Evolutionary conservation across 2,113 vertebrate species (phyloP).

Genomic region (Psittacula cyanocephala): DNA sequence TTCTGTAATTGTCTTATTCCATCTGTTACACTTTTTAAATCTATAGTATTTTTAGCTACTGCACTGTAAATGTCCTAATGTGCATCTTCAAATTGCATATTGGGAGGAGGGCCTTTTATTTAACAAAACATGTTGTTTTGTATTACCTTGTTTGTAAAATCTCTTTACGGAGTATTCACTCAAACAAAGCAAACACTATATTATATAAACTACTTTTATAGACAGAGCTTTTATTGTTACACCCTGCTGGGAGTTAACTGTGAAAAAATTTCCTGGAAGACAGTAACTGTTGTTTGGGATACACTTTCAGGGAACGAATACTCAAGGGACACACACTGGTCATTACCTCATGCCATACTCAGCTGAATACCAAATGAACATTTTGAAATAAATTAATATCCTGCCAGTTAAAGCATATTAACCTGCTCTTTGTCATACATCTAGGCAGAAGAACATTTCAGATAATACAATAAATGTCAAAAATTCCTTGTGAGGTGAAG

Average conservation of each 20-base stretch:
- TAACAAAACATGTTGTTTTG: background rate
- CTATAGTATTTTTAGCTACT: background rate
- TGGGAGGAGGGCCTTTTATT: background rate
- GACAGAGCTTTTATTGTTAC: slow-evolving; percentile 53
- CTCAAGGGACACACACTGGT: slow-evolving; percentile 13
- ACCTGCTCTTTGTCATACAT: background rate
- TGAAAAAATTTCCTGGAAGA: slow-evolving; percentile 59
- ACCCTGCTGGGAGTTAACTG: slow-evolving; percentile 62
- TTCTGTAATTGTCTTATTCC: background rate
- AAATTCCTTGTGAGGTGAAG: background rate
- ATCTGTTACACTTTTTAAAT: background rate
- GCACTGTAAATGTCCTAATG: background rate
- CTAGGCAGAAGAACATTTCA: background rate
- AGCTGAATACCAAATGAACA: slow-evolving; percentile 14
- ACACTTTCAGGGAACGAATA: slow-evolving; percentile 58
- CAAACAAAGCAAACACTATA: background rate
- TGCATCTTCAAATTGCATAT: background rate
- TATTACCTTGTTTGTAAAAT: background rate
- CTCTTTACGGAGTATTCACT: background rate
- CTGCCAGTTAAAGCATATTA: background rate
- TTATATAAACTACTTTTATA: slow-evolving; percentile 39
- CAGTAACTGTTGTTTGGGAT: slow-evolving; percentile 26
- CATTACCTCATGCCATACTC: slow-evolving; percentile 60
- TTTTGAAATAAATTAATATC: background rate
- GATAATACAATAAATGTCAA: background rate